Conservation (phyloP, 2,888 invertebrate species). For the Neria commutata region DNA sequence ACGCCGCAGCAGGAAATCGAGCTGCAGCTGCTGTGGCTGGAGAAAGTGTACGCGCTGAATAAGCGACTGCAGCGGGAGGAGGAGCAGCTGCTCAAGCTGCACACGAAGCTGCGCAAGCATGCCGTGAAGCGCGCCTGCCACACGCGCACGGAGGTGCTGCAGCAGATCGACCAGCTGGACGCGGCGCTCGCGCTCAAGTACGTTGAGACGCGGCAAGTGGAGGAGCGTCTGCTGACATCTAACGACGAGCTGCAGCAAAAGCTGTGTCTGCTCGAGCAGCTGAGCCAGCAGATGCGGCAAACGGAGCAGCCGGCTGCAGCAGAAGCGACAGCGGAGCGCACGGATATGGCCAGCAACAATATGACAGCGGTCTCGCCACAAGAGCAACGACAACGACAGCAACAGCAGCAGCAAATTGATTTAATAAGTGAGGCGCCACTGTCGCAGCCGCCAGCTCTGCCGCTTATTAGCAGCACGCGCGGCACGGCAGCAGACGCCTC, state of each 20-base stretch:
- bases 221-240: slow-evolving; percentile 63
- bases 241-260: slow-evolving; percentile 66
- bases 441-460: slow-evolving; percentile 1
- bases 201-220: slow-evolving; percentile 66
- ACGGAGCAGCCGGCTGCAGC: slow-evolving; percentile 9
- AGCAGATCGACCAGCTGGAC: slow-evolving; percentile 61
- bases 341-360: neutral
- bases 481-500: no score
- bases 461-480: neutral
- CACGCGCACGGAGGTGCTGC: slow-evolving; percentile 48
- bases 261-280: slow-evolving; percentile 65
- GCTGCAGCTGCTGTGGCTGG: slow-evolving; percentile 72
- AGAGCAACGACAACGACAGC: neutral
- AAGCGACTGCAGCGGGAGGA: slow-evolving; percentile 76
- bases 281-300: slow-evolving; percentile 65
- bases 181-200: slow-evolving; percentile 64
- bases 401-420: slow-evolving; percentile 17
- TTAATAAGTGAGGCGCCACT: neutral
- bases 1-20: slow-evolving; percentile 33
- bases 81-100: slow-evolving; percentile 72
- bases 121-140: slow-evolving; percentile 50
- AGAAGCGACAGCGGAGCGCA: neutral
- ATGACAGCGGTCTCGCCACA: neutral
- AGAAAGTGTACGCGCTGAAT: slow-evolving; percentile 75
- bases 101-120: slow-evolving; percentile 69